Evolutionary conservation across 1,140 invertebrate species (phyloP), one percentile per base, ranked within the genome.

Genomic region (Palaemon carinicauda): DNA sequence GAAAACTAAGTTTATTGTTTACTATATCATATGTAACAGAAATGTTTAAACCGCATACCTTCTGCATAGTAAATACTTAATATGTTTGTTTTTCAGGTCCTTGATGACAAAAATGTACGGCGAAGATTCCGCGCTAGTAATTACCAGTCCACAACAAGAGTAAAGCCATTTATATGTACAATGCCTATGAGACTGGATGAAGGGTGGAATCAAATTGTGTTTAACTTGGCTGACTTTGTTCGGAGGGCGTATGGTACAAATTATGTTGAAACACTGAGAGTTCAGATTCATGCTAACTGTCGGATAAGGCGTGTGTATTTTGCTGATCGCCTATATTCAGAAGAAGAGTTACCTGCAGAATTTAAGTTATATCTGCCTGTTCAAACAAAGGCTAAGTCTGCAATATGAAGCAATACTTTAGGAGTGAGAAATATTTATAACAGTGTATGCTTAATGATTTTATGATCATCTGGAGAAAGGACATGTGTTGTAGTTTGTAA

Each of bases 221-320:
- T 99, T 91, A 99, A 99, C 92, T 93, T 99, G 74, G 97, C 98
- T 60, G 99, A 99, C 92, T 99, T 99, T 91, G 99, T 98, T 12
- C 93, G 98, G 89, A 93, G 98, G 90, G 99, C 99, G 1, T 99
- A 99, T 92, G 99, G 99, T 19, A 99, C 98, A 19, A 99, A 99
- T 93, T 99, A 99, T 92, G 97, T 99, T 52, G 98, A 99, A 92
- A 99, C 99, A 15, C 93, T 99, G 50, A 93, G 98, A 90, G 97
- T 99, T 56, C 96, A 99, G 93, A 98, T 99, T 90, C 98, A 99
- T 93, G 98, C 98, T 52, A 99, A 99, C 92, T 99, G 99, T 92
- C 94, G 98, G 90, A 98, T 99, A 90, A 93, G 99, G 90, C 94
- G 99, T 91, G 98, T 99, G 1, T 99, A 99, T 91, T 99, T 99